Conservation (phyloP, 2,797 vertebrate species). For the Tapirus indicus region DNA sequence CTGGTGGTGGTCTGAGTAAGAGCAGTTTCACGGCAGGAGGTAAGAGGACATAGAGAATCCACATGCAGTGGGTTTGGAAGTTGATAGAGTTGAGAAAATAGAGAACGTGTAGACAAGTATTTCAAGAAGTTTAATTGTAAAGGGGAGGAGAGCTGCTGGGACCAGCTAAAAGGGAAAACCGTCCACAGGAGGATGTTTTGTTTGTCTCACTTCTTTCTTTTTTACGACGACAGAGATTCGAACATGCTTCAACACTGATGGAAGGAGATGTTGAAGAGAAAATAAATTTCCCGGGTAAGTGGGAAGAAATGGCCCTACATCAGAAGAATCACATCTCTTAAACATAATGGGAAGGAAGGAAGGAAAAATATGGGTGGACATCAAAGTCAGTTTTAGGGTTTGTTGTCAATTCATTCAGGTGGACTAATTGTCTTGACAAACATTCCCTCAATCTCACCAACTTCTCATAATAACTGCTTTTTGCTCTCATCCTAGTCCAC, state of each 20-base stretch:
- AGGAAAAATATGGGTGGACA: neutral
- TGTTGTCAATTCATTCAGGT: neutral
- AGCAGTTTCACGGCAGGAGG: neutral
- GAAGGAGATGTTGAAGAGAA: neutral
- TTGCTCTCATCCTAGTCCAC: neutral
- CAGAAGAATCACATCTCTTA: neutral
- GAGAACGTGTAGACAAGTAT: neutral
- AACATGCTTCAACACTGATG: neutral
- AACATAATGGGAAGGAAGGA: neutral
- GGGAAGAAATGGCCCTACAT: neutral
- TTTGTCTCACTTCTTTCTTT: neutral
- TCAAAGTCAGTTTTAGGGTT: neutral
- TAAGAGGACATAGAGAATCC: neutral
- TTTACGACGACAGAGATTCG: neutral
- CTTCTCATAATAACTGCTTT: neutral
- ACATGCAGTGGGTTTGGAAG: neutral
- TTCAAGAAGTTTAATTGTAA: neutral
- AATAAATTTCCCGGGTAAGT: neutral
- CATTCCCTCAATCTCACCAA: neutral
- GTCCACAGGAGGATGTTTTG: neutral
- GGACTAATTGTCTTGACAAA: neutral
- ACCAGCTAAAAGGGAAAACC: neutral
- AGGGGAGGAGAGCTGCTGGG: neutral
- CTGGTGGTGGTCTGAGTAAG: neutral
- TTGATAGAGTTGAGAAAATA: neutral